Evolutionary conservation across 2,113 vertebrate genomes (phyloP).

Genomic region (Brienomyrus longianalis): DNA sequence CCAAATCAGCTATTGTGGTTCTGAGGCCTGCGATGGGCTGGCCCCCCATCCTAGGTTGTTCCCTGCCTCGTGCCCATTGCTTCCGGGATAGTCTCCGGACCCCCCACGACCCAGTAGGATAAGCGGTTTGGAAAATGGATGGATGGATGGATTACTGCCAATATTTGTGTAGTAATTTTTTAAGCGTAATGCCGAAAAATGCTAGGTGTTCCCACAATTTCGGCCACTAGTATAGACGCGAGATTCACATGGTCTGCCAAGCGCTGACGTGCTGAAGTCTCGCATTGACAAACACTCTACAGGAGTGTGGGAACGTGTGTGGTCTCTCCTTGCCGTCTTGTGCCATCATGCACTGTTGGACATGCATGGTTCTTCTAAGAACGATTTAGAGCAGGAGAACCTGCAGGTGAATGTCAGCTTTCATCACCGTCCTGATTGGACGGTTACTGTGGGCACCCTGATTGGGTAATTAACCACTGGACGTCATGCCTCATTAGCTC

Average conservation of each 20-base stretch:
- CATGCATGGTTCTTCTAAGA: not conserved
- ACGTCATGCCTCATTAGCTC: not conserved
- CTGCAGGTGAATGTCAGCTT: not conserved
- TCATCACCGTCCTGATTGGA: constrained; percentile 1
- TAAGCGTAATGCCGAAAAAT: no score
- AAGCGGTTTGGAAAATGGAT: no score
- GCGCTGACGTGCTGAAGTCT: not conserved
- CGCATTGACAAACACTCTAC: not conserved
- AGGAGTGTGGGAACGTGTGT: not conserved
- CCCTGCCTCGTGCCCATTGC: no score
- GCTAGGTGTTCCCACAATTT: no score
- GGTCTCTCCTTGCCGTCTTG: not conserved
- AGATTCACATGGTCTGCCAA: not conserved
- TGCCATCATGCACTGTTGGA: not conserved
- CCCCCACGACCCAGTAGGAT: no score
- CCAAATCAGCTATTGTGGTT: not conserved
- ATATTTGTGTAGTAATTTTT: no score
- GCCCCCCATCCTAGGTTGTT: no score
- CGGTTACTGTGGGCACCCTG: not conserved
- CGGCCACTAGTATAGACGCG: not conserved
- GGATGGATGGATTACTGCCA: no score
- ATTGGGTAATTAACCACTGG: not conserved
- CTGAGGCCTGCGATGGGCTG: not conserved
- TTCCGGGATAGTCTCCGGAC: no score
- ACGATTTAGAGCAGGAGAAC: not conserved